A percentile compares a stretch with the other conserved stretches of the same genome.
Conservation (phyloP, 2,113 vertebrate genomes). For the Passer montanus region DNA sequence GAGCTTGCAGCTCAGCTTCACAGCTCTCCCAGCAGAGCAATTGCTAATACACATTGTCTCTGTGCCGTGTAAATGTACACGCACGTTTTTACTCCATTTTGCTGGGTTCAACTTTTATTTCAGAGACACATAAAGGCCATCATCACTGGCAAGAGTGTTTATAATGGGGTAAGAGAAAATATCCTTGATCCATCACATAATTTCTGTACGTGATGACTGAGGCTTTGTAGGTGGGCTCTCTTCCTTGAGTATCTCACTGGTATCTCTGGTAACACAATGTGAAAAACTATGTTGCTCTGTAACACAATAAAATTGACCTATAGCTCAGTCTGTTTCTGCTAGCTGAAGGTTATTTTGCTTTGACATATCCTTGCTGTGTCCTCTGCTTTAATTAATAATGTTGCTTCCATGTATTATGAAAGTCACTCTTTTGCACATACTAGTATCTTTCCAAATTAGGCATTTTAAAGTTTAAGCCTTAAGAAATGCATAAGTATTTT, state of each 20-base stretch:
- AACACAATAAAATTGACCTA: constrained; percentile 25
- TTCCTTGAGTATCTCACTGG: not conserved
- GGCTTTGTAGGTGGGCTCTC: not conserved
- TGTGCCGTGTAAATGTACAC: not conserved
- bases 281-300: not conserved
- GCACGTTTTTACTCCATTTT: not conserved
- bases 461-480: constrained; percentile 43
- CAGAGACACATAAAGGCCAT: not conserved
- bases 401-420: not conserved
- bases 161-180: not conserved
- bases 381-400: constrained; percentile 51
- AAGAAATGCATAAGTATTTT: constrained; percentile 37
- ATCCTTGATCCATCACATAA: not conserved
- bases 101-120: not conserved
- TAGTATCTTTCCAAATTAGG: constrained; percentile 23
- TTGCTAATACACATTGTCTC: not conserved
- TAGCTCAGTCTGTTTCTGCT: not conserved
- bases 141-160: not conserved
- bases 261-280: not conserved
- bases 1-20: not conserved
- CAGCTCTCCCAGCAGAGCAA: not conserved
- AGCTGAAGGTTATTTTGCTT: constrained; percentile 40
- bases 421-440: not conserved
- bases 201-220: not conserved
- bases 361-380: constrained; percentile 5